Evolutionary conservation across 2,113 vertebrate genomes (phyloP).

Genomic region (Calcarius ornatus): DNA sequence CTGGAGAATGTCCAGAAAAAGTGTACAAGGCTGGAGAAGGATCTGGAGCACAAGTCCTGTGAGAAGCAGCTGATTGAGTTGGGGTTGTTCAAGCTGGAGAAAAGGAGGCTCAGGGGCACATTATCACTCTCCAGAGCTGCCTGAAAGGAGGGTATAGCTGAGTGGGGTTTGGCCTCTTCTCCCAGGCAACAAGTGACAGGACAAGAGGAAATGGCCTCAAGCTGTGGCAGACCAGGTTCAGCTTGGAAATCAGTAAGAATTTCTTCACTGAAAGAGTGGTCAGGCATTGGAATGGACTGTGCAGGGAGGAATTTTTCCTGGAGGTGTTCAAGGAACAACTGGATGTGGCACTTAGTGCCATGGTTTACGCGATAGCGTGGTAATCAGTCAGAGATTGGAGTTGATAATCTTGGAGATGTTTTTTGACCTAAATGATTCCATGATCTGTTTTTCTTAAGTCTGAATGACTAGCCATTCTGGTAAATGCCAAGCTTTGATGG

Average conservation of each 20-base stretch:
- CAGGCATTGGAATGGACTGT: neutral
- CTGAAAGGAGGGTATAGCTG: neutral
- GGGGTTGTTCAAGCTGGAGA: neutral
- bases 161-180: neutral
- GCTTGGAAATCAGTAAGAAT: neutral
- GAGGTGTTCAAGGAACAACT: neutral
- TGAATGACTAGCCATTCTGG: neutral
- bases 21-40: neutral
- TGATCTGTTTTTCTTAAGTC: neutral
- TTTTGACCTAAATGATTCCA: neutral
- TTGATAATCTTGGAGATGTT: neutral
- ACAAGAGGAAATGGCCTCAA: neutral
- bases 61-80: neutral
- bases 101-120: neutral
- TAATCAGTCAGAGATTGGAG: neutral
- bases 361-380: neutral
- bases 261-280: neutral
- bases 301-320: neutral
- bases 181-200: accelerated
- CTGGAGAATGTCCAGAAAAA: neutral
- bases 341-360: neutral
- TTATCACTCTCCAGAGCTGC: accelerated
- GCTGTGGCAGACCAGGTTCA: neutral
- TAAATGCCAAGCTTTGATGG: neutral
- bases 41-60: neutral